Evolutionary conservation across 2,888 invertebrate genomes (phyloP), one percentile per base, ranked within the genome.

Genomic region (Idaea biselata): DNA sequence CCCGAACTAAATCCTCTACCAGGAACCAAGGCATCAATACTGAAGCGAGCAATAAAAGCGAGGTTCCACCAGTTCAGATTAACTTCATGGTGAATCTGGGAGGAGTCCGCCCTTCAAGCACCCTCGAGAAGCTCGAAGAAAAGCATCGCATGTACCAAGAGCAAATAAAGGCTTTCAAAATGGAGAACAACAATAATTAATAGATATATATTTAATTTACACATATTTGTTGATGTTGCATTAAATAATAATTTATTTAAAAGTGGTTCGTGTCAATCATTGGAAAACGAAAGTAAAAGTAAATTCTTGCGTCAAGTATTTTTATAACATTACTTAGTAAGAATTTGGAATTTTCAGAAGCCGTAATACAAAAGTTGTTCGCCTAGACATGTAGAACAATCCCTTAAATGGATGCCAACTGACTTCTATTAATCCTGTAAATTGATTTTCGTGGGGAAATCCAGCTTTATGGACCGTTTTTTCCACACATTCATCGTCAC

Each of bases 111-210:
- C 86, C 87, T 1, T 87, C 90, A 0, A 88, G 78, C 63, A 80
- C 88, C 16, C 69, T 92, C 16, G 80, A 73, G 65, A 79, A 70
- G n/a, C 73, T 92, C 18, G 92, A 92, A 69, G 89, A 89, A 65
- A 90, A 90, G 72, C 92, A 92, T 68, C 77, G 82, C 18, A 83
- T 87, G 79, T 92, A 87, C 67, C 90, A 91, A 69, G 89, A 90
- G 59, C 84, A 86, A 78, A 86, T 92, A 0, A 91, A 87, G 71
- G 73, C 76, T 0, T 88, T 85, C 65, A 72, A 73, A 18, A 75
- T 81, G 69, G 77, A 84, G 16, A 78, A 78, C 31, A 76, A 75
- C 63, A 70, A 75, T 8, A 18, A 56, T 18, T 56, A 1, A 56
- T 17, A 56, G 7, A 18, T 57, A 63, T 64, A 16, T 25, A 25